phyloP scores from a whole-genome alignment of 2,113 vertebrate species.

The Labeo catla region DNA sequence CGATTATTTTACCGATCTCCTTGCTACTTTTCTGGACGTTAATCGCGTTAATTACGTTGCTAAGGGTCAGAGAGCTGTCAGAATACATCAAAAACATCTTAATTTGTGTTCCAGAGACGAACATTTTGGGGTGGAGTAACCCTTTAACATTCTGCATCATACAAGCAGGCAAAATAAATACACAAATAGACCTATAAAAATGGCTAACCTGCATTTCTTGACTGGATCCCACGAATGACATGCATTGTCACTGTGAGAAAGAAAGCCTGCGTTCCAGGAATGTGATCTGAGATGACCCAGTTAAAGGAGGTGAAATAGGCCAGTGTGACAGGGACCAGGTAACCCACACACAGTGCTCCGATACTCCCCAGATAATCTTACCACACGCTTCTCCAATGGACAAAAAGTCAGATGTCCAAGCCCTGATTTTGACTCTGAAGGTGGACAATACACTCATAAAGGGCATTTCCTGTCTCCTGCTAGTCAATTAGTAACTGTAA shows the following conservation, averaged over 20 bases:
- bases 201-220: background rate
- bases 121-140: no score
- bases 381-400: background rate
- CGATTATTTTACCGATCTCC: no score
- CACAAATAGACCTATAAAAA: background rate
- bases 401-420: background rate
- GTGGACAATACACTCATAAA: background rate
- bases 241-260: conserved; percentile 39
- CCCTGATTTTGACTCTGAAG: background rate
- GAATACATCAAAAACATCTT: no score
- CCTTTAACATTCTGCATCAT: no score
- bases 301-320: conserved; percentile 59
- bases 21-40: no score
- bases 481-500: background rate
- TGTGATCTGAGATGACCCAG: conserved; percentile 65
- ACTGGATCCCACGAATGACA: conserved; percentile 22
- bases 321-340: conserved; percentile 38
- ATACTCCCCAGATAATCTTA: conserved; percentile 16
- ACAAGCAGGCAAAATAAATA: background rate
- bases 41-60: no score
- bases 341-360: background rate
- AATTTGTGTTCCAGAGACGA: no score
- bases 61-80: no score
- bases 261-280: conserved; percentile 57
- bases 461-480: conserved; percentile 14